Evolutionary conservation across 2,113 vertebrate species (phyloP).

Genomic region (Mesitornis unicolor): DNA sequence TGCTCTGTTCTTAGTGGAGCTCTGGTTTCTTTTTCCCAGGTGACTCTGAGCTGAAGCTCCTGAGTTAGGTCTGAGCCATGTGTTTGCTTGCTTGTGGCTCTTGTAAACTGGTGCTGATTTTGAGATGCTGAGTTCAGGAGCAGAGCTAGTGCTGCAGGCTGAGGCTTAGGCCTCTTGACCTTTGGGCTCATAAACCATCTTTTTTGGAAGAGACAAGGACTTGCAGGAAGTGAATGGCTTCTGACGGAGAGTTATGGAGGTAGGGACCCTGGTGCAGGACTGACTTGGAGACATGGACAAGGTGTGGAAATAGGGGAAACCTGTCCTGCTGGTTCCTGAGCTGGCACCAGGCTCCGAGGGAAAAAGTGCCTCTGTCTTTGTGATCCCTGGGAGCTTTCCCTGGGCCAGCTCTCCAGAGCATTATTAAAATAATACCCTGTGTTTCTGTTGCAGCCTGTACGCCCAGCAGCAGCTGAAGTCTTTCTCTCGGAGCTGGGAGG

Average conservation of each 20-base stretch:
- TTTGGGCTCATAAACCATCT: not conserved
- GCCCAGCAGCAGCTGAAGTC: not conserved
- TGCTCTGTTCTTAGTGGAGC: not conserved
- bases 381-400: not conserved
- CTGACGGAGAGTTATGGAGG: not conserved
- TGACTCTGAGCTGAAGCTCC: not conserved
- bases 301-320: not conserved
- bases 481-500: not conserved
- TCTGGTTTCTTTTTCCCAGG: slow-evolving; percentile 24
- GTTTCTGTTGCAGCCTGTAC: not conserved
- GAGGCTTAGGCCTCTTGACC: not conserved
- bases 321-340: slow-evolving; percentile 27
- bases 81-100: not conserved
- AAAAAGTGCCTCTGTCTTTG: slow-evolving; percentile 2
- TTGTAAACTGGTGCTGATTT: not conserved
- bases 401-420: not conserved
- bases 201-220: not conserved
- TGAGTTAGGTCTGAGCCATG: not conserved
- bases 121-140: not conserved
- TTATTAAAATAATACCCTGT: not conserved
- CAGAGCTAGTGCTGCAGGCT: not conserved
- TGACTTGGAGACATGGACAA: not conserved
- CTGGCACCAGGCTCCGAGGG: not conserved
- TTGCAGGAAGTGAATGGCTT: not conserved
- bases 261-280: not conserved